Evolutionary conservation across 2,113 vertebrate species (phyloP).

Genomic region (Uropsilus gracilis): DNA sequence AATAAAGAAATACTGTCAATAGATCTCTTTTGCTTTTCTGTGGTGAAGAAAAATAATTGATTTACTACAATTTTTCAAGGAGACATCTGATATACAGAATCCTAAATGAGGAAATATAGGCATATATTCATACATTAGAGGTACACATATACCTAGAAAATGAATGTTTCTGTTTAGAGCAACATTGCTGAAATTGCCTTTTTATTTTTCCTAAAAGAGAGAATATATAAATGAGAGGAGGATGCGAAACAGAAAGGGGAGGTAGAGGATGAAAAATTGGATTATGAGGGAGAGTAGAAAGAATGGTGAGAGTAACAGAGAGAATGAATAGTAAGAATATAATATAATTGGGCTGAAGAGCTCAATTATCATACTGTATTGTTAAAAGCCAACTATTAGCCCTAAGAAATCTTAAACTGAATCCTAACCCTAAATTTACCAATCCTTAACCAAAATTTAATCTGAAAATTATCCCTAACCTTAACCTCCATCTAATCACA

Average conservation of each 20-base stretch:
- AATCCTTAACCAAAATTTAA: no score
- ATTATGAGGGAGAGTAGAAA: no score
- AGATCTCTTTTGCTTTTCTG: constrained; percentile 25
- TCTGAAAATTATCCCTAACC: no score
- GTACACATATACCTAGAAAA: not conserved
- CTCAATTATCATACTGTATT: not conserved
- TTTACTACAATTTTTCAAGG: constrained; percentile 66
- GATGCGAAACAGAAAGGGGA: no score
- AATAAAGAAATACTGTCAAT: not conserved
- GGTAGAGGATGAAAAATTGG: not conserved
- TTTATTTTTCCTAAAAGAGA: not conserved
- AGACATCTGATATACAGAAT: not conserved
- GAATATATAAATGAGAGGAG: fast-evolving
- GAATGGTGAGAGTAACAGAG: not conserved
- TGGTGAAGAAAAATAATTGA: constrained; percentile 57
- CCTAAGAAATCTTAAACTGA: no score
- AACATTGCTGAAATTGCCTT: not conserved
- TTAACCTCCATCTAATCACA: no score
- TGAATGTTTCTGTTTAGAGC: not conserved
- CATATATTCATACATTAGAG: not conserved
- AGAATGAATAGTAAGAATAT: not conserved
- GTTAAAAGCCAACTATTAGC: no score
- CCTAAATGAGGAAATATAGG: not conserved
- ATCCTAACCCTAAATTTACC: no score
- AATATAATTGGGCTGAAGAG: not conserved